These are phyloP conservation scores for Xiphias gladius DNA, from an alignment of 2,113 vertebrate genomes.

Conservation along the genomic window DNA sequence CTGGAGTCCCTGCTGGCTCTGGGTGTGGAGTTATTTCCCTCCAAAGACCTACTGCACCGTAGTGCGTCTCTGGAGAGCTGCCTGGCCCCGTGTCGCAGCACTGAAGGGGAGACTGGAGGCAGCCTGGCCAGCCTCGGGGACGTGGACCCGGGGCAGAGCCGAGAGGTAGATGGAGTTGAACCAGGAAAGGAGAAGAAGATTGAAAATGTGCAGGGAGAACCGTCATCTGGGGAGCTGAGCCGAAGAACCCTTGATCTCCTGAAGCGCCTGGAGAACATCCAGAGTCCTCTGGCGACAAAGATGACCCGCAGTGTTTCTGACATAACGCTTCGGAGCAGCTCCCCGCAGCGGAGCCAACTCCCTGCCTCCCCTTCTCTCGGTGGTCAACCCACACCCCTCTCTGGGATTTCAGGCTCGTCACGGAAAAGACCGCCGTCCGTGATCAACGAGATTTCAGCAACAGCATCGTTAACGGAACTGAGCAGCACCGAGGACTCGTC, in stretches of 20 bases:
- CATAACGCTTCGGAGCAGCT: conserved; percentile 90
- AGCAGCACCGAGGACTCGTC: conserved; percentile 95
- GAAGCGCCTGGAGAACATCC: conserved; percentile 95
- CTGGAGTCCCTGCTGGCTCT: conserved; percentile 91
- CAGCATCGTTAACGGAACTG: conserved; percentile 91
- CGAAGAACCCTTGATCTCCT: conserved; percentile 95
- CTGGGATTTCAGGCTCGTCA: conserved; percentile 71
- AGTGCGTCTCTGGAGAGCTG: conserved; percentile 94
- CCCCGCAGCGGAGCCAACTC: conserved; percentile 79
- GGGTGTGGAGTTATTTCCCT: conserved; percentile 89
- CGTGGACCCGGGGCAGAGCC: conserved; percentile 16
- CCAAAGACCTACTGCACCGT: conserved; percentile 89
- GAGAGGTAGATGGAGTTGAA: neutral
- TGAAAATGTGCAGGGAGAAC: conserved; percentile 76
- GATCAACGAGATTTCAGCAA: conserved; percentile 89
- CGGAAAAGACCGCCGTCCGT: conserved; percentile 85
- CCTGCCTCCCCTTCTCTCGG: conserved; percentile 72
- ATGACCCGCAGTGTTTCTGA: conserved; percentile 97
- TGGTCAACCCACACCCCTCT: conserved; percentile 39
- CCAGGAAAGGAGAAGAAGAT: conserved; percentile 32
- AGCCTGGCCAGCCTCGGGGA: conserved; percentile 85
- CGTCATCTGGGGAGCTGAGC: conserved; percentile 90
- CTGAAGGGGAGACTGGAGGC: conserved; percentile 84
- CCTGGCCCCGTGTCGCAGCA: conserved; percentile 87
- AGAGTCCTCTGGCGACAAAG: conserved; percentile 89